Evolutionary conservation across 2,888 invertebrate genomes (phyloP).

Genomic region (Agonum fuliginosum): DNA sequence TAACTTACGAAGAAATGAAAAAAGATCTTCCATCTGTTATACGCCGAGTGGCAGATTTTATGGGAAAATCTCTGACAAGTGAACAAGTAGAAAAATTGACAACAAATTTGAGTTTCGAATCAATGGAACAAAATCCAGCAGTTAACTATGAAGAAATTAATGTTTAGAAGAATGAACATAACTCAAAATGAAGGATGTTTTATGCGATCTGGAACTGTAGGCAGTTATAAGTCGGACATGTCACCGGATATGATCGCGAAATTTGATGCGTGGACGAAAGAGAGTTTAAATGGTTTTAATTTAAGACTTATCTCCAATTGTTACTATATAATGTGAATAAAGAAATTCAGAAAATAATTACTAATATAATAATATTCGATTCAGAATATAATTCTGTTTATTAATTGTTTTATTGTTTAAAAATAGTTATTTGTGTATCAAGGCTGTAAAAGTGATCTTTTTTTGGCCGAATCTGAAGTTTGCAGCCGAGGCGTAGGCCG

Average conservation of each 20-base stretch:
- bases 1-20: constrained; percentile 69
- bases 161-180: constrained; percentile 69
- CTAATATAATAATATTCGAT: too few relatives aligned
- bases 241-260: constrained; percentile 80
- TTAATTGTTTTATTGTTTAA: too few relatives aligned
- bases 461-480: too few relatives aligned
- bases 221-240: constrained; percentile 75
- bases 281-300: constrained; percentile 78
- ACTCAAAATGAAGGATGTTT: constrained; percentile 70
- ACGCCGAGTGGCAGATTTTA: constrained; percentile 65
- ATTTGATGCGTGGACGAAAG: constrained; percentile 83
- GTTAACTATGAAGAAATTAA: constrained; percentile 74
- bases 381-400: too few relatives aligned
- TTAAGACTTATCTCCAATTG: too few relatives aligned
- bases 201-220: constrained; percentile 73
- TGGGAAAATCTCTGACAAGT: constrained; percentile 64
- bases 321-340: too few relatives aligned
- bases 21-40: constrained; percentile 65
- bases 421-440: too few relatives aligned
- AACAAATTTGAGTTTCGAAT: constrained; percentile 67
- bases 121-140: constrained; percentile 76
- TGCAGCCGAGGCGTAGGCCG: too few relatives aligned
- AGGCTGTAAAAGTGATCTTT: too few relatives aligned
- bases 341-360: too few relatives aligned
- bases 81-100: constrained; percentile 65